Evolutionary conservation across 2,113 vertebrate genomes (phyloP).

Genomic region (Antennarius striatus): DNA sequence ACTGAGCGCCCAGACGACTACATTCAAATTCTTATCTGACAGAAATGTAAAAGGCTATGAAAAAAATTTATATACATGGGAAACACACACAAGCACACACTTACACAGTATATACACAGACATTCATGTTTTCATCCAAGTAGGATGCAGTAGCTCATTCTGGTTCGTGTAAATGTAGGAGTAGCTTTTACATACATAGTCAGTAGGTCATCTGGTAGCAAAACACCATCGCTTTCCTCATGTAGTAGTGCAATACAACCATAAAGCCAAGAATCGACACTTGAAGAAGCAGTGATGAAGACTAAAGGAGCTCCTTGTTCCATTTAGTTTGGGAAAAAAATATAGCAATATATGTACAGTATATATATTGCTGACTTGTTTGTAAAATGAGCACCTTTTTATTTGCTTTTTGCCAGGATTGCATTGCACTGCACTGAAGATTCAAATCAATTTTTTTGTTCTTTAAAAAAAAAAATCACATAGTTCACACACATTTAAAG

Average conservation of each 20-base stretch:
- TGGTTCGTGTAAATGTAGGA: conserved; percentile 3
- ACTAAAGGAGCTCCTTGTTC: conserved; percentile 28
- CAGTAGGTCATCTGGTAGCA: conserved; percentile 12
- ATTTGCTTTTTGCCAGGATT: conserved; percentile 11
- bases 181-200: neutral
- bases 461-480: conserved; percentile 12
- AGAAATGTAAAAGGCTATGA: too few relatives aligned
- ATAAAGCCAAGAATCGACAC: conserved; percentile 55
- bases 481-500: conserved; percentile 12
- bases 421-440: neutral
- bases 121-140: too few relatives aligned
- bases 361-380: neutral
- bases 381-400: neutral
- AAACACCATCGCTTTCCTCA: conserved; percentile 16
- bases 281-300: conserved; percentile 28
- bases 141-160: neutral
- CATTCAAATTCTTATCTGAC: too few relatives aligned
- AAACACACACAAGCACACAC: too few relatives aligned
- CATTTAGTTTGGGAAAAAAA: conserved; percentile 22
- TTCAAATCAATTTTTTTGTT: conserved; percentile 12
- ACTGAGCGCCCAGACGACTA: neutral
- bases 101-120: too few relatives aligned
- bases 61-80: too few relatives aligned
- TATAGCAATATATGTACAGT: conserved; percentile 50
- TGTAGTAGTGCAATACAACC: conserved; percentile 56